Percentiles rank a stretch among this genome's conserved stretches.
Evolutionary conservation across 2,888 invertebrate species (phyloP).

Genomic region (Rotaria macrura): DNA sequence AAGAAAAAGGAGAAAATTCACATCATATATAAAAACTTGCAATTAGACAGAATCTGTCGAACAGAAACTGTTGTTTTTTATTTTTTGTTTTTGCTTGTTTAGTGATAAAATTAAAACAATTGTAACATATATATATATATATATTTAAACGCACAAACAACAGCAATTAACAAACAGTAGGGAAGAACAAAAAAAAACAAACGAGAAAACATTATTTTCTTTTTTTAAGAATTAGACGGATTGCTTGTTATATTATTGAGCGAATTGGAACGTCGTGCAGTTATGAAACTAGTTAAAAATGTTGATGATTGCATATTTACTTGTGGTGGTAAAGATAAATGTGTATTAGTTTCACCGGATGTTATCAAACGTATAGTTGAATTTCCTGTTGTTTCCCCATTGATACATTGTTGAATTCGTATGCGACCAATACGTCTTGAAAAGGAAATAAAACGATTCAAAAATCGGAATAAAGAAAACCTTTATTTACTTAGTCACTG

Average conservation of each 20-base stretch:
- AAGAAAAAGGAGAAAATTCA: neutral
- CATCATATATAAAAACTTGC: neutral
- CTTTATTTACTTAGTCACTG: neutral
- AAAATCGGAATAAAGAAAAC: neutral
- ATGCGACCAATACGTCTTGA: constrained; percentile 9
- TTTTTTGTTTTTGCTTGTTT: neutral
- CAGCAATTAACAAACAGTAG: neutral
- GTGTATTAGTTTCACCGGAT: neutral
- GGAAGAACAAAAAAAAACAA: neutral
- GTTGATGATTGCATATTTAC: neutral
- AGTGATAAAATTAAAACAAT: neutral
- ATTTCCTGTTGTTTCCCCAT: neutral
- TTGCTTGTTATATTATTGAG: neutral
- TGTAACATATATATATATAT: neutral
- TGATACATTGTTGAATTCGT: neutral
- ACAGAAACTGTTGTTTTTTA: neutral
- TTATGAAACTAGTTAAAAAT: neutral
- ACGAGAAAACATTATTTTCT: neutral
- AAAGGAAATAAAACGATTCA: neutral
- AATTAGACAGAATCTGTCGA: constrained; percentile 2
- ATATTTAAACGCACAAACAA: neutral
- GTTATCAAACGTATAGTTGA: neutral
- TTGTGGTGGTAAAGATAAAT: neutral
- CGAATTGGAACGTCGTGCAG: constrained; percentile 3
- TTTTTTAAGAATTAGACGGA: neutral